Conservation (phyloP, 1,140 invertebrate genomes). For the Calliphora vicina region DNA sequence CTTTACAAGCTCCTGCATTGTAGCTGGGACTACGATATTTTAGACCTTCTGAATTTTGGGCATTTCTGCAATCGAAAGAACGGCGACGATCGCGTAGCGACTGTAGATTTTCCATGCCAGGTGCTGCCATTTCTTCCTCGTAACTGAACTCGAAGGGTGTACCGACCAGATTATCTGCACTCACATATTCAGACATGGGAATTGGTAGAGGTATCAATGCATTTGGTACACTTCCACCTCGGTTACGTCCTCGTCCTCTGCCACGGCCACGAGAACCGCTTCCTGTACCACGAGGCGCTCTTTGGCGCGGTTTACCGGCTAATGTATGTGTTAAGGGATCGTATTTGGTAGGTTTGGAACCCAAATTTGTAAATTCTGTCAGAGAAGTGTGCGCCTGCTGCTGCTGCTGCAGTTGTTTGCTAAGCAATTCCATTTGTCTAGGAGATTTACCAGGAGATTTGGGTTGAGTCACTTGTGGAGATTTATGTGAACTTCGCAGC, state of each 20-base stretch:
- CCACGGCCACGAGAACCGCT: slow-evolving; percentile 73
- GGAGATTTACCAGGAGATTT: slow-evolving; percentile 82
- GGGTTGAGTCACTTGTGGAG: slow-evolving; percentile 65
- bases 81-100: slow-evolving; percentile 81
- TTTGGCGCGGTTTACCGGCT: slow-evolving; percentile 65
- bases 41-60: slow-evolving; percentile 49
- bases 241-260: slow-evolving; percentile 69
- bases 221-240: slow-evolving; percentile 45
- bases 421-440: slow-evolving; percentile 63
- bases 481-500: slow-evolving; percentile 65
- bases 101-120: slow-evolving; percentile 80
- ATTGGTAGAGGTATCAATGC: slow-evolving; percentile 53
- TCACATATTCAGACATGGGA: slow-evolving; percentile 57
- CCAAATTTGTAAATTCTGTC: slow-evolving; percentile 41
- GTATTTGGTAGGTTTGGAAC: slow-evolving; percentile 43
- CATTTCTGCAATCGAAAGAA: slow-evolving; percentile 76
- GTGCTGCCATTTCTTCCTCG: slow-evolving; percentile 77
- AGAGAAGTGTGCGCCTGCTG: slow-evolving; percentile 42
- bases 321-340: slow-evolving; percentile 57
- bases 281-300: slow-evolving; percentile 66
- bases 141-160: slow-evolving; percentile 89
- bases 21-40: slow-evolving; percentile 51
- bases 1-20: slow-evolving; percentile 42
- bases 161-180: slow-evolving; percentile 76
- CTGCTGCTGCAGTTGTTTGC: slow-evolving; percentile 43